These are phyloP conservation scores for Bugula neritina DNA, from an alignment of 2,888 invertebrate species.

Conservation along the genomic window DNA sequence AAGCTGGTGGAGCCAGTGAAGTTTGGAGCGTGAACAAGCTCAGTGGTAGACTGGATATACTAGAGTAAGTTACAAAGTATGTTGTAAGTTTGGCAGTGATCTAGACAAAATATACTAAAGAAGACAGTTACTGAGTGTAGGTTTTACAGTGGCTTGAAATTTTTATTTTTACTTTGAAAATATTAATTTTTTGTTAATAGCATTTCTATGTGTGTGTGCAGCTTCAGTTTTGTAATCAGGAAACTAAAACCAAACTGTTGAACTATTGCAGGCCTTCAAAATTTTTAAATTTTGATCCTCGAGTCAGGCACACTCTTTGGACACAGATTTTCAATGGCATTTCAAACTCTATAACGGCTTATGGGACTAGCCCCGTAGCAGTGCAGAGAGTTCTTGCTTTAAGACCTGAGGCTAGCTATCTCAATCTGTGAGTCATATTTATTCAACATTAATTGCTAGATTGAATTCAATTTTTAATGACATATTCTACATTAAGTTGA, in stretches of 20 bases:
- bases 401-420: not conserved
- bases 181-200: too few relatives aligned
- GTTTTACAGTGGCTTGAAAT: too few relatives aligned
- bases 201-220: too few relatives aligned
- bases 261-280: not conserved
- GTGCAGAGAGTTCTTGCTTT: not conserved
- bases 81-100: too few relatives aligned
- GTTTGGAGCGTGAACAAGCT: not conserved
- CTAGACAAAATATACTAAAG: too few relatives aligned
- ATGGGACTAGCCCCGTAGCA: not conserved
- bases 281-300: not conserved
- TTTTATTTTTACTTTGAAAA: too few relatives aligned
- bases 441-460: too few relatives aligned
- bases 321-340: not conserved
- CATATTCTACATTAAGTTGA: too few relatives aligned
- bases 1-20: not conserved
- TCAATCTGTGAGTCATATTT: not conserved
- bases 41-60: constrained; percentile 5
- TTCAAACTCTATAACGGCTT: not conserved
- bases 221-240: too few relatives aligned
- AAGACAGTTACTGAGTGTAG: too few relatives aligned
- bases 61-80: not conserved
- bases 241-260: too few relatives aligned
- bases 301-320: not conserved
- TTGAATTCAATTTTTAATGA: too few relatives aligned